phyloP scores from a whole-genome alignment of 2,797 vertebrate species.

The Xenops minutus region DNA sequence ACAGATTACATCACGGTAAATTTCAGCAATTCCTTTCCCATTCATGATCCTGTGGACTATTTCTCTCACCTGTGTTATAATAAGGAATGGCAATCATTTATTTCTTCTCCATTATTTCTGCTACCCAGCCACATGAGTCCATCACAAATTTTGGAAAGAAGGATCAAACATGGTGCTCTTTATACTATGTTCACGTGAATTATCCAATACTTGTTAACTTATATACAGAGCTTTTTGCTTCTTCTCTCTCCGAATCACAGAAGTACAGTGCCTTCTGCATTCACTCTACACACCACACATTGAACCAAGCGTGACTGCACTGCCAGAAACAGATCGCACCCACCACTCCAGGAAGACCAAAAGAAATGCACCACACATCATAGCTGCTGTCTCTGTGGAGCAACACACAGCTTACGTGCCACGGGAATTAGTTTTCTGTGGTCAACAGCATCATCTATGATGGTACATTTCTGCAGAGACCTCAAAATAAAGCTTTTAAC shows the following conservation, averaged over 20 bases:
- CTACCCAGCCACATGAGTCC: neutral
- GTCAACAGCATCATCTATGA: neutral
- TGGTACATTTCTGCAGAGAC: neutral
- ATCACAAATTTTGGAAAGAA: neutral
- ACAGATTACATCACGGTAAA: neutral
- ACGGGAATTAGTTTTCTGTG: neutral
- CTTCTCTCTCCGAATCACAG: neutral
- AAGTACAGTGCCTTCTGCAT: neutral
- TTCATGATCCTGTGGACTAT: neutral
- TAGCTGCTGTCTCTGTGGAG: neutral
- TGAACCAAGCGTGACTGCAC: neutral
- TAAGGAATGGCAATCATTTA: neutral
- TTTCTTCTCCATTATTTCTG: neutral
- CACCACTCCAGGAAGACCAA: neutral
- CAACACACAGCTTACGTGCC: too few species aligned
- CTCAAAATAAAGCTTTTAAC: neutral
- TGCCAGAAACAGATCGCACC: neutral
- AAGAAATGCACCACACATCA: neutral
- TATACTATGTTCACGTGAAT: neutral
- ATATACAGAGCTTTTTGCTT: neutral
- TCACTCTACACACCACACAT: neutral
- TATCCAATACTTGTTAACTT: neutral
- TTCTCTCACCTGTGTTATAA: neutral
- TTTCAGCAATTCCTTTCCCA: neutral
- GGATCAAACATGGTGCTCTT: neutral